Evolutionary conservation across 2,888 invertebrate genomes (phyloP).

Genomic region (Acanthoscelides obtectus): DNA sequence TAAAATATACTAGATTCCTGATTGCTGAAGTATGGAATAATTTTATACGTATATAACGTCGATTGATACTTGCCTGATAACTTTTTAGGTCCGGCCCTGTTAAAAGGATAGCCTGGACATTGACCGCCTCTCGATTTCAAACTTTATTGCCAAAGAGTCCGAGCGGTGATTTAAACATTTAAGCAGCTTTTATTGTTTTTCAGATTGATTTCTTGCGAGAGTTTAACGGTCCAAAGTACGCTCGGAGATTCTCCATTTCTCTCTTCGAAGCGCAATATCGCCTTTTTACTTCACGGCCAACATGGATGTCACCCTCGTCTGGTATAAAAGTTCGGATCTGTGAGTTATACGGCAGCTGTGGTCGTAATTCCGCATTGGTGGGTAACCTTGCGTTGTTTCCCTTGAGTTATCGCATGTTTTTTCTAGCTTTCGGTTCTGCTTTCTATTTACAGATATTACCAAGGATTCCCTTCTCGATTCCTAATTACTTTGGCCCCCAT

Average conservation of each 20-base stretch:
- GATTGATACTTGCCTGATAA: no score
- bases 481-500: no score
- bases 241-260: neutral
- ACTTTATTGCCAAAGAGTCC: neutral
- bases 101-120: neutral
- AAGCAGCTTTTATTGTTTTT: neutral
- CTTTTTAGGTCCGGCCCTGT: neutral
- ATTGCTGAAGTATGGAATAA: no score
- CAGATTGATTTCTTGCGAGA: neutral
- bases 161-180: neutral
- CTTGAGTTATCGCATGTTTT: no score
- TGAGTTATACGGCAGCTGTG: neutral
- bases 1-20: no score
- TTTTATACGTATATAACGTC: no score
- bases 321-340: neutral
- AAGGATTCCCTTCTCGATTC: no score
- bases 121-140: neutral
- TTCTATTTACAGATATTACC: no score
- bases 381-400: no score
- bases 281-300: neutral
- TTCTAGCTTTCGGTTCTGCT: no score
- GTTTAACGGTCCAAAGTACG: neutral
- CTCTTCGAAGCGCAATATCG: neutral
- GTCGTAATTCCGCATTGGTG: neutral
- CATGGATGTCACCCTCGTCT: neutral